Percentiles rank a stretch among this genome's conserved stretches.
Evolutionary conservation across 2,797 vertebrate species (phyloP).

Genomic region (Potorous gilbertii): DNA sequence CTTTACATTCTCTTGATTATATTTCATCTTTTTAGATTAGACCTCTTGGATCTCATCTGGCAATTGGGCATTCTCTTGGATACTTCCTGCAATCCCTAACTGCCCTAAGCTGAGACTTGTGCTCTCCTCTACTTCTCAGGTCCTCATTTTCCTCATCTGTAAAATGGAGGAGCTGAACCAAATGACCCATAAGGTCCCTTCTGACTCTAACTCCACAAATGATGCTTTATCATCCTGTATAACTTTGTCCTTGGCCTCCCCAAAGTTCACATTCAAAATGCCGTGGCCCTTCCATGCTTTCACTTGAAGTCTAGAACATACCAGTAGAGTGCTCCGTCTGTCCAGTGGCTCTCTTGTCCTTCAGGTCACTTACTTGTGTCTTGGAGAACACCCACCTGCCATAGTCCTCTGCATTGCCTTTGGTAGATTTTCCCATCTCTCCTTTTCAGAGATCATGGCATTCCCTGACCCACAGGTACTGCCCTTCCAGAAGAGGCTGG

Average conservation of each 20-base stretch:
- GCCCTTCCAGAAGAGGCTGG: not conserved
- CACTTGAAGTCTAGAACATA: not conserved
- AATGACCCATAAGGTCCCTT: not conserved
- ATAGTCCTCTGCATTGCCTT: not conserved
- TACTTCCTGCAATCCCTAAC: not conserved
- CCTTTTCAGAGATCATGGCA: not conserved
- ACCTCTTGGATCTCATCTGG: not conserved
- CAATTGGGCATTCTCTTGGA: not conserved
- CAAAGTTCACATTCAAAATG: not conserved
- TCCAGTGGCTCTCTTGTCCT: not conserved
- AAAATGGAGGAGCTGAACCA: not conserved
- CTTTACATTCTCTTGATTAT: not conserved
- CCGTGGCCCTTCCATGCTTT: not conserved
- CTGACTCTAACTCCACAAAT: not conserved
- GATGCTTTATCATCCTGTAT: not conserved
- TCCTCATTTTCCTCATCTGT: not conserved
- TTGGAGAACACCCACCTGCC: not conserved
- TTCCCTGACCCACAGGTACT: not conserved
- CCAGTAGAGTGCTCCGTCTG: not conserved
- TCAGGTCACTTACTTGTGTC: not conserved
- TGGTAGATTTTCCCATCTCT: not conserved
- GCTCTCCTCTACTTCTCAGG: not conserved
- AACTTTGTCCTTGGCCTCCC: not conserved
- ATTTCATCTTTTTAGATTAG: not conserved
- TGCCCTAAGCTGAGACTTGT: not conserved